These are phyloP conservation scores for Anguilla megastoma DNA, from an alignment of 2,797 vertebrate genomes.

Conservation along the genomic window DNA sequence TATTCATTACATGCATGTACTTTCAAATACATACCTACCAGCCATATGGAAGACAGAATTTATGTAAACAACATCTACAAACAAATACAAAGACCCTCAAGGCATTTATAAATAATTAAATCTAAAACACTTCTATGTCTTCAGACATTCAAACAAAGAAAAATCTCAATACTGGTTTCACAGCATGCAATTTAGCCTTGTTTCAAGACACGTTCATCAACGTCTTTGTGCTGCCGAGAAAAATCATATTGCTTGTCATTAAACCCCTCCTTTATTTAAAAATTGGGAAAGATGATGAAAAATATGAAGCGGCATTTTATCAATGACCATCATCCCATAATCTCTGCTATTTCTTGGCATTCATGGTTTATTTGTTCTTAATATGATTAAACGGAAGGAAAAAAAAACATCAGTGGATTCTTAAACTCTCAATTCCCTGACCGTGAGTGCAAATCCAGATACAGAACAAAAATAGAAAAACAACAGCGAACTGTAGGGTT, in stretches of 20 bases:
- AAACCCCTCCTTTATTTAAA: slow-evolving; percentile 5
- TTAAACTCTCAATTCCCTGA: slow-evolving; percentile 7
- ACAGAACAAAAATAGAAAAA: neutral
- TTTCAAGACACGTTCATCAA: slow-evolving; percentile 22
- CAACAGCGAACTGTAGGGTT: neutral
- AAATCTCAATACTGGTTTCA: neutral
- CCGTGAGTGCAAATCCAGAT: neutral
- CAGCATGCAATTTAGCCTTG: neutral
- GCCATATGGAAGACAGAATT: neutral
- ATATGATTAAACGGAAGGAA: neutral
- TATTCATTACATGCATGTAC: slow-evolving; percentile 10
- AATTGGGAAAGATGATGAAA: slow-evolving; percentile 19
- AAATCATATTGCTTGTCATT: neutral
- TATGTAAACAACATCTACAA: slow-evolving; percentile 8
- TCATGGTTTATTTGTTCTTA: slow-evolving; percentile 9
- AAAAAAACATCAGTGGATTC: slow-evolving; percentile 14
- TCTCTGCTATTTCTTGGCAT: slow-evolving; percentile 11
- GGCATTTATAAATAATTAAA: slow-evolving; percentile 18
- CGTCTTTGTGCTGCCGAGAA: neutral
- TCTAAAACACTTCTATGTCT: neutral
- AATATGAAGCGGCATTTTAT: slow-evolving; percentile 1
- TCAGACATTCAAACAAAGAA: slow-evolving; percentile 12
- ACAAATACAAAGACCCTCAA: slow-evolving; percentile 2
- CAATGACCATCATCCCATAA: slow-evolving; percentile 14
- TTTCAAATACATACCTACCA: slow-evolving; percentile 13